Evolutionary conservation across 2,113 vertebrate species (phyloP).

Genomic region (Axis porcinus): DNA sequence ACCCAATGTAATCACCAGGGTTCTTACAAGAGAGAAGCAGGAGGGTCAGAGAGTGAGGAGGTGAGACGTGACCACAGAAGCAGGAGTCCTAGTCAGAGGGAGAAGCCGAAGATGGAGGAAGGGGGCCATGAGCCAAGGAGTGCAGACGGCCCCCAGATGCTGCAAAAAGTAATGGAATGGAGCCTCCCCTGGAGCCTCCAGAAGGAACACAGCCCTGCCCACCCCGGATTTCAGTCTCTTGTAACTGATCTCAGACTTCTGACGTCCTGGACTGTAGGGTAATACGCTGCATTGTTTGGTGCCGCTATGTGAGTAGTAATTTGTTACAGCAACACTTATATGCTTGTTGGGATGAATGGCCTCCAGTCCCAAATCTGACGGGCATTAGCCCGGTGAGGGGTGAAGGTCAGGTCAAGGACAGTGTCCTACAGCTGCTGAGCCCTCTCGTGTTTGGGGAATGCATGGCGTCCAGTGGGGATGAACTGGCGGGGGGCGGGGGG

Average conservation of each 20-base stretch:
- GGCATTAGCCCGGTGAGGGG: neutral
- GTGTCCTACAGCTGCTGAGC: neutral
- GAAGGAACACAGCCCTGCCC: neutral
- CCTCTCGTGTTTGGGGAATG: neutral
- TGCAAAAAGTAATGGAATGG: rapidly evolving
- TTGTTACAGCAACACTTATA: neutral
- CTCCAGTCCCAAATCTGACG: neutral
- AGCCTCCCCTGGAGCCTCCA: neutral
- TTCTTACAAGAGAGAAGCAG: neutral
- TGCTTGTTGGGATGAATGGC: neutral
- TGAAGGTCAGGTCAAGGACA: neutral
- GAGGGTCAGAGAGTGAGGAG: neutral
- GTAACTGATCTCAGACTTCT: neutral
- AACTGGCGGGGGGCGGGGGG: neutral
- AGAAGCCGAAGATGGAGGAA: no score
- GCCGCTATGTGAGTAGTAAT: rapidly evolving
- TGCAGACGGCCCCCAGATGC: neutral
- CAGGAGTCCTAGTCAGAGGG: neutral
- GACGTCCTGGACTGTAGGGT: neutral
- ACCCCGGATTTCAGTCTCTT: neutral
- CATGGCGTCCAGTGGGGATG: neutral
- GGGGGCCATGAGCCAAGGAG: neutral
- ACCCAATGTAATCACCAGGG: neutral
- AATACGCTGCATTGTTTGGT: no score
- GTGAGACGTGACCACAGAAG: neutral